Evolutionary conservation across 2,888 invertebrate species (phyloP).

Genomic region (Prenolepis imparis): DNA sequence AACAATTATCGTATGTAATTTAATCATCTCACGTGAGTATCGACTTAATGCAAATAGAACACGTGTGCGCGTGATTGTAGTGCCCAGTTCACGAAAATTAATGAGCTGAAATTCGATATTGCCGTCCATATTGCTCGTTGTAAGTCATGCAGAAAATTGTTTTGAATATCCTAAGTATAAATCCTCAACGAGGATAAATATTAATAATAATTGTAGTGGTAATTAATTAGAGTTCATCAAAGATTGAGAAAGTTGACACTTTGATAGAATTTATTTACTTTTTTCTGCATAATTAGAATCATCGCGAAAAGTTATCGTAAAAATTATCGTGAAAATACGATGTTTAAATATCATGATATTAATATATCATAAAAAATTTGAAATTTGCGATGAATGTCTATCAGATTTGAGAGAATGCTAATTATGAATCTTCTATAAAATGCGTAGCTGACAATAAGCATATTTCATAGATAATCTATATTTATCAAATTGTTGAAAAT

Average conservation of each 20-base stretch:
- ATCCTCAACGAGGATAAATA: background rate
- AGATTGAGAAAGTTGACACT: background rate
- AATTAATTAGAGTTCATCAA: background rate
- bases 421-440: background rate
- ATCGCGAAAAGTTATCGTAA: background rate
- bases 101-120: conserved; percentile 31
- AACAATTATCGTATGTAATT: conserved; percentile 49
- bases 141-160: background rate
- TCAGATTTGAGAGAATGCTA: background rate
- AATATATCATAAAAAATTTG: background rate
- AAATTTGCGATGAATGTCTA: background rate
- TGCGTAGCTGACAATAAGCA: background rate
- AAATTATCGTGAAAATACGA: background rate
- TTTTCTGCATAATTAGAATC: background rate
- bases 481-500: background rate
- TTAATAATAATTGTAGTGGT: background rate
- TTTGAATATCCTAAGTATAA: background rate
- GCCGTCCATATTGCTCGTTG: conserved; percentile 6
- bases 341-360: background rate
- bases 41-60: conserved; percentile 39
- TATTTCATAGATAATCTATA: background rate
- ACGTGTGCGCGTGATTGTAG: background rate
- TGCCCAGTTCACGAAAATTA: conserved; percentile 23
- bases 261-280: background rate
- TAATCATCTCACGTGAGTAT: conserved; percentile 29